Percentiles rank a stretch among this genome's conserved stretches.
Evolutionary conservation across 2,113 vertebrate species (phyloP).

Genomic region (Chitala chitala): DNA sequence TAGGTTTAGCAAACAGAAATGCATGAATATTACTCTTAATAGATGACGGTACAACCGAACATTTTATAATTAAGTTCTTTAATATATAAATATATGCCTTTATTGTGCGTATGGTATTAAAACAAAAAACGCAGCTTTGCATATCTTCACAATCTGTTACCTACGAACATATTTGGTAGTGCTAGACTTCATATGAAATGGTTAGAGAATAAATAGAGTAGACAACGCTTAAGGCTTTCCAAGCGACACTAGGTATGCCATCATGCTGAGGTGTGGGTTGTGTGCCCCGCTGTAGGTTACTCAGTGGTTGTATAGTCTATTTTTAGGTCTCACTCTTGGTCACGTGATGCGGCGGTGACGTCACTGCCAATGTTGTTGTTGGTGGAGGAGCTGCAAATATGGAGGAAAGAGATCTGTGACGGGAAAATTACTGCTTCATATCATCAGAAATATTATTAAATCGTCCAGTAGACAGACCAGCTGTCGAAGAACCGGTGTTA

Average conservation of each 20-base stretch:
- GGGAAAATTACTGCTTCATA: slow-evolving; percentile 32
- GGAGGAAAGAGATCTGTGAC: slow-evolving; percentile 50
- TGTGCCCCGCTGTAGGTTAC: slow-evolving; percentile 15
- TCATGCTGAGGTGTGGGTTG: slow-evolving; percentile 15
- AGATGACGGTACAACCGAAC: neutral
- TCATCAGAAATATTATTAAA: slow-evolving; percentile 12
- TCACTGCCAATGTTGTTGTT: slow-evolving; percentile 51
- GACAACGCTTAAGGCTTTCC: neutral
- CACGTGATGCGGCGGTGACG: slow-evolving; percentile 45
- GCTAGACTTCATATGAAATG: slow-evolving; percentile 6
- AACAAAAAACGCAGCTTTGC: neutral
- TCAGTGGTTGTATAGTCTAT: slow-evolving; percentile 37
- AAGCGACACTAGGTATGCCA: neutral
- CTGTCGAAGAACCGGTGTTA: slow-evolving; percentile 3
- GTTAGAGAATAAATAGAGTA: neutral
- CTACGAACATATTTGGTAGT: neutral
- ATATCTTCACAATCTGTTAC: neutral
- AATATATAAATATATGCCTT: neutral
- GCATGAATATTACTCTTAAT: neutral
- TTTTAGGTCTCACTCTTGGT: slow-evolving; percentile 40
- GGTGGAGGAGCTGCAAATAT: slow-evolving; percentile 52
- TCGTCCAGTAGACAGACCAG: neutral
- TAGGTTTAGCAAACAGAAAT: no score
- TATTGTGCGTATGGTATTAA: neutral
- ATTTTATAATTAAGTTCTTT: neutral